phyloP scores from a whole-genome alignment of 2,113 vertebrate species.

The Panthera leo region DNA sequence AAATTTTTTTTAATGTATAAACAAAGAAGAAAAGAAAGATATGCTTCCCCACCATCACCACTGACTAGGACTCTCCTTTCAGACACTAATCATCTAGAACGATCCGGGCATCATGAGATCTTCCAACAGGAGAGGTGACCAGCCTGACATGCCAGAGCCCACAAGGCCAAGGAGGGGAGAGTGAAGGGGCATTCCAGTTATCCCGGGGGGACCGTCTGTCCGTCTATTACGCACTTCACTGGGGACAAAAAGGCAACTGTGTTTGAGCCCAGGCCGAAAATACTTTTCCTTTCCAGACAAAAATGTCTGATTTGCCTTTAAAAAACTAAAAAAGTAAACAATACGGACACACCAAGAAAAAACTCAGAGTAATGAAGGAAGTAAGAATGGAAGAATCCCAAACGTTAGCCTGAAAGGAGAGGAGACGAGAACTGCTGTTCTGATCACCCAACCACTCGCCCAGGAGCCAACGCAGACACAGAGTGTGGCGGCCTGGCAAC shows the following conservation, averaged over 20 bases:
- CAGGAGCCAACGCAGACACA: neutral
- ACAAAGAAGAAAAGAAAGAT: neutral
- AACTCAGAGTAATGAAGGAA: neutral
- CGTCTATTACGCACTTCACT: neutral
- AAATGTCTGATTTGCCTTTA: neutral
- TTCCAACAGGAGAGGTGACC: neutral
- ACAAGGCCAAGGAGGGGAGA: no score
- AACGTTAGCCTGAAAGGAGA: neutral
- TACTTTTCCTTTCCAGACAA: neutral
- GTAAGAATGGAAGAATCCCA: neutral
- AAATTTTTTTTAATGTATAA: no score
- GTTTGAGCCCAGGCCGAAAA: neutral
- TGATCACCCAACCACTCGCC: neutral
- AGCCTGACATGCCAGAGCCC: no score
- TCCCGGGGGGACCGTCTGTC: neutral
- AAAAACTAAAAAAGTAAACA: neutral
- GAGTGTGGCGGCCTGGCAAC: no score
- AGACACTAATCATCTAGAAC: neutral
- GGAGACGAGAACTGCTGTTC: accelerated
- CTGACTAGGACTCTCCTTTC: neutral
- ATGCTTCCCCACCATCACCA: accelerated
- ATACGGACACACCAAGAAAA: neutral
- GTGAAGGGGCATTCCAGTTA: neutral
- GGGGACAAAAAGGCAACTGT: neutral
- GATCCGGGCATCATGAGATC: neutral